phyloP scores from a whole-genome alignment of 2,888 invertebrate species.

The Morpho helenor region DNA sequence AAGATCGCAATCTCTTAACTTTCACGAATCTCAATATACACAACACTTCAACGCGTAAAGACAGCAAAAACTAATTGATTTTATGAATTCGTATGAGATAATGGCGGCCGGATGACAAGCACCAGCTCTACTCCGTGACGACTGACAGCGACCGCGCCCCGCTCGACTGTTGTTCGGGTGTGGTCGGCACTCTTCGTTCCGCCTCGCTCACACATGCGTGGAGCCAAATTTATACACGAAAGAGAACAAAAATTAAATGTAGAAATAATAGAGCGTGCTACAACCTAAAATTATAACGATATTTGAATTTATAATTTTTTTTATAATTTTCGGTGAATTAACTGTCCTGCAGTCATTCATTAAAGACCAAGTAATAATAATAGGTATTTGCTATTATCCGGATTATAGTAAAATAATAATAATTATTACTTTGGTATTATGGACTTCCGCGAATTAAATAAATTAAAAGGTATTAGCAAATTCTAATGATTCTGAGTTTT shows the following conservation, averaged over 20 bases:
- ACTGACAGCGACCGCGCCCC: conserved; percentile 81
- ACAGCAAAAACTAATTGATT: conserved; percentile 70
- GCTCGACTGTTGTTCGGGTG: conserved; percentile 77
- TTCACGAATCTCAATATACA: conserved; percentile 43
- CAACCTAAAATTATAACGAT: conserved; percentile 2
- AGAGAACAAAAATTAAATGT: conserved; percentile 48
- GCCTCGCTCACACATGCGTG: conserved; percentile 76
- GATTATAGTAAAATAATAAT: no score
- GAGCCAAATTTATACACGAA: conserved; percentile 53
- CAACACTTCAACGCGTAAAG: conserved; percentile 58
- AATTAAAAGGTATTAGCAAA: no score
- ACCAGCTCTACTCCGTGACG: conserved; percentile 79
- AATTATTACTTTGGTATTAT: no score
- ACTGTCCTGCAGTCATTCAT: no score
- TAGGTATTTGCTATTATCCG: no score
- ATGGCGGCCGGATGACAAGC: conserved; percentile 81
- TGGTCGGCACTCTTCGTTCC: conserved; percentile 70
- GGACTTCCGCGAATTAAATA: no score
- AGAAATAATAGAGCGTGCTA: conserved; percentile 14
- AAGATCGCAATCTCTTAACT: conserved; percentile 38
- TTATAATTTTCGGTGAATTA: no score
- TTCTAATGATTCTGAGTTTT: no score
- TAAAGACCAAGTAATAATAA: no score
- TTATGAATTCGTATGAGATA: conserved; percentile 78
- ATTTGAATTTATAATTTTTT: conserved; percentile 1